A percentile compares a stretch with the other conserved stretches of the same genome.
These are phyloP conservation scores for Steinernema hermaphroditum DNA, from an alignment of 2,888 invertebrate species.

Conservation along the genomic window DNA sequence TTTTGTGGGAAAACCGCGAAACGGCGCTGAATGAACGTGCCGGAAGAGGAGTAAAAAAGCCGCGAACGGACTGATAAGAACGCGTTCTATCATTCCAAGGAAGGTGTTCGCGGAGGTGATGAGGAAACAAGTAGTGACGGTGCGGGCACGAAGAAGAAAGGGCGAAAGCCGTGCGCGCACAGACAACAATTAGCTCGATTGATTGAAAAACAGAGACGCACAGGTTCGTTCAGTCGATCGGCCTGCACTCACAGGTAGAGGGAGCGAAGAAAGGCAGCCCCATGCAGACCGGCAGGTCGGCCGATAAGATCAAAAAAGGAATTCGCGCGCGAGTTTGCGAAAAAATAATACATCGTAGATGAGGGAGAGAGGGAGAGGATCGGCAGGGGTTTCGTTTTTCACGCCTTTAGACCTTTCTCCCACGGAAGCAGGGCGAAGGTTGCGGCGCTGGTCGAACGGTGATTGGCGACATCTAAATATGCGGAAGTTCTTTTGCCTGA, in stretches of 20 bases:
- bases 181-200: constrained; percentile 27
- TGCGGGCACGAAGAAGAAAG: not conserved
- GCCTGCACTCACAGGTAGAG: constrained; percentile 19
- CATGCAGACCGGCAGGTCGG: constrained; percentile 1
- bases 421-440: not conserved
- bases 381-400: not conserved
- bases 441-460: not conserved
- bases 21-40: not conserved
- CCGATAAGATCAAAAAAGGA: constrained; percentile 28
- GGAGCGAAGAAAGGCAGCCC: constrained; percentile 17
- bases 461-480: not conserved
- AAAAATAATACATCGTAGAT: not conserved
- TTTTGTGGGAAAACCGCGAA: not conserved
- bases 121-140: not conserved
- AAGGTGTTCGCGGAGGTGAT: constrained; percentile 8
- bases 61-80: not conserved
- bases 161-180: constrained; percentile 22
- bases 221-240: constrained; percentile 30
- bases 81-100: not conserved
- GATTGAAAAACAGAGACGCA: constrained; percentile 24
- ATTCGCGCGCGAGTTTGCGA: constrained; percentile 19
- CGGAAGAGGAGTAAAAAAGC: not conserved
- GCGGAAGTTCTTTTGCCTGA: not conserved
- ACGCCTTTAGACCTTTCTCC: not conserved
- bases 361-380: not conserved